Evolutionary conservation across 2,113 vertebrate species (phyloP), one percentile per base, ranked within the genome.

Genomic region (Lycocorax pyrrhopterus): DNA sequence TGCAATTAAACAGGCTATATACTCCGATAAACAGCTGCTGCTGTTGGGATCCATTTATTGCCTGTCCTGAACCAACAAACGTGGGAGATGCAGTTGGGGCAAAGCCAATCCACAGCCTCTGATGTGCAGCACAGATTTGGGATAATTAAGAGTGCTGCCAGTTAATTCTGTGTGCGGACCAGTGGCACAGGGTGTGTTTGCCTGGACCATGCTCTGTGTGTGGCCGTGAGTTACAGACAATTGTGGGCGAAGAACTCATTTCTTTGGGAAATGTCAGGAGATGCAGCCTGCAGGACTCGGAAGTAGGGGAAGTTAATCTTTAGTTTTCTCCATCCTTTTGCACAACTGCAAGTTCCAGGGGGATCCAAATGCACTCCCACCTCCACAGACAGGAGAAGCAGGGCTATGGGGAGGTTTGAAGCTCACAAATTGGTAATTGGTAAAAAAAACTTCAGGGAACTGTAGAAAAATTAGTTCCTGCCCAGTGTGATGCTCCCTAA

Each of bases 21-120:
- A 15, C 66, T 55, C 23, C 6, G 20, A 80, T 66, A 43, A 83
- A 35, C 68, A 73, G 25, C 62, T 80, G 39, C 64, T 66, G 53
- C 64, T 78, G 15, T 21, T 73, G 55, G 30, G 46, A 69, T 64
- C 41, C 10, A 4, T 62, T 71, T 39, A 7, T 47, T 64, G 37
- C 59, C 67, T 41, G 2, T 33, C 0, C 1, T 35, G 30, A 91
- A 18, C 49, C 21, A 76, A 19, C 32, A 80, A 66, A 56, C 1
- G 0, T 9, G 3, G 60, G 22, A 67, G 14, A 47, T 11, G 27
- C 19, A 8, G 26, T 0, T 66, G 78, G 46, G 60, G 20, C 41
- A 41, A 44, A 85, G 66, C 37, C 25, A 49, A 12, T 44, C 64
- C 47, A 3, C 39, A n/a, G 64, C 41, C 12, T 77, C 86, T 49